Conservation (phyloP, 30 jellyfish, hydroid and myxozoan species). For the Pseudorhiza aurosa region DNA sequence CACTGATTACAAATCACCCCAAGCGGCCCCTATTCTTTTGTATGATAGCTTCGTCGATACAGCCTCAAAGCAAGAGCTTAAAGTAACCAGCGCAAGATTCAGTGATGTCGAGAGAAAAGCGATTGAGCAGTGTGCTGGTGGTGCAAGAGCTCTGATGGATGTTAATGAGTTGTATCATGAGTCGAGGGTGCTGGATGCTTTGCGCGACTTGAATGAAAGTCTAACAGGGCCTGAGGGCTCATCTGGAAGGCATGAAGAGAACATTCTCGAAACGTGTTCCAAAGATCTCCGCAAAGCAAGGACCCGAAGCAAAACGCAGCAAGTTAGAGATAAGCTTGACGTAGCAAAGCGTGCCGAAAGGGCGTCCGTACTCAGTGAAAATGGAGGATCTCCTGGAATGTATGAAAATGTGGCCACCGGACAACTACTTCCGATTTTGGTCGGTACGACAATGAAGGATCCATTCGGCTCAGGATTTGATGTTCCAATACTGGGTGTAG, state of each 20-base stretch:
- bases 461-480: conserved; percentile 96
- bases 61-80: conserved; percentile 67
- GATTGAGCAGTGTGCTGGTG: conserved; percentile 87
- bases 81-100: conserved; percentile 90
- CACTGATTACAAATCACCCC: conserved; percentile 69
- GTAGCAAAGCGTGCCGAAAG: conserved; percentile 66
- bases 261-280: conserved; percentile 69
- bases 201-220: conserved; percentile 82
- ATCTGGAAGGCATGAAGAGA: conserved; percentile 96
- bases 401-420: conserved; percentile 90
- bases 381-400: conserved; percentile 98
- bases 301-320: conserved; percentile 68
- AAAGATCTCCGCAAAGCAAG: conserved; percentile 83
- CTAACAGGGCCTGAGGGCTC: conserved; percentile 76
- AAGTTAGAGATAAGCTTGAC: conserved; percentile 76
- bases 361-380: conserved; percentile 70
- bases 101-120: conserved; percentile 43
- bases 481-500: conserved; percentile 96
- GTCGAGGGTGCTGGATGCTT: conserved; percentile 77
- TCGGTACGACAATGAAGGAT: conserved; percentile 91
- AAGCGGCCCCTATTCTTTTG: conserved; percentile 66
- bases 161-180: conserved; percentile 93
- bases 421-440: conserved; percentile 87
- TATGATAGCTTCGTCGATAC: conserved; percentile 78
- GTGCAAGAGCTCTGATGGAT: conserved; percentile 87